Evolutionary conservation across 1,140 invertebrate species (phyloP).

Genomic region (Micrasema longulum): DNA sequence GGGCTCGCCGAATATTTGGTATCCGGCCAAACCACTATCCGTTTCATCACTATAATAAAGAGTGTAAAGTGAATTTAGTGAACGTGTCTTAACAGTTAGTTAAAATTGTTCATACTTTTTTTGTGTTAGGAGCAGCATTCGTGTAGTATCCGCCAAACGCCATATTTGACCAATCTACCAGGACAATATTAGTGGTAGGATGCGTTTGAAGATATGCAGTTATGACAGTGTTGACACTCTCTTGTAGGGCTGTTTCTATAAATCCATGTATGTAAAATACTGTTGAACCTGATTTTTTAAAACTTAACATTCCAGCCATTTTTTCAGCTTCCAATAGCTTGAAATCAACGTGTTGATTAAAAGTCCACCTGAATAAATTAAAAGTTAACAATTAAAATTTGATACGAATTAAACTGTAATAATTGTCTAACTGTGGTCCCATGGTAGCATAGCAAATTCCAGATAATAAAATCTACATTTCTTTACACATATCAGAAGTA

Average conservation of each 20-base stretch:
- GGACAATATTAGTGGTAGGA: constrained; percentile 63
- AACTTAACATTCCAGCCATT: constrained; percentile 61
- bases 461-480: no score
- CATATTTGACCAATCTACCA: constrained; percentile 74
- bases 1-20: no score
- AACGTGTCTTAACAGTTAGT: no score
- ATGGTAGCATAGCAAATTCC: no score
- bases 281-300: constrained; percentile 66
- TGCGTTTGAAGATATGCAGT: constrained; percentile 62
- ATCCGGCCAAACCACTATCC: no score
- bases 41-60: no score
- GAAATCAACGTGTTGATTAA: constrained; percentile 62
- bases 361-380: constrained; percentile 56
- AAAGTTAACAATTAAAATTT: no score
- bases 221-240: constrained; percentile 67
- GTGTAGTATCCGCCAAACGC: constrained; percentile 70
- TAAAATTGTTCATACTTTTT: constrained; percentile 59
- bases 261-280: constrained; percentile 72
- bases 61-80: no score
- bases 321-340: constrained; percentile 58
- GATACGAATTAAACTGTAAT: no score
- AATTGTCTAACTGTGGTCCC: no score
- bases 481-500: no score
- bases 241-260: constrained; percentile 67
- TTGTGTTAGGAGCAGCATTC: constrained; percentile 67